A percentile compares a stretch with the other conserved stretches of the same genome.
Evolutionary conservation across 1,140 invertebrate genomes (phyloP).

Genomic region (Aphis craccivora): DNA sequence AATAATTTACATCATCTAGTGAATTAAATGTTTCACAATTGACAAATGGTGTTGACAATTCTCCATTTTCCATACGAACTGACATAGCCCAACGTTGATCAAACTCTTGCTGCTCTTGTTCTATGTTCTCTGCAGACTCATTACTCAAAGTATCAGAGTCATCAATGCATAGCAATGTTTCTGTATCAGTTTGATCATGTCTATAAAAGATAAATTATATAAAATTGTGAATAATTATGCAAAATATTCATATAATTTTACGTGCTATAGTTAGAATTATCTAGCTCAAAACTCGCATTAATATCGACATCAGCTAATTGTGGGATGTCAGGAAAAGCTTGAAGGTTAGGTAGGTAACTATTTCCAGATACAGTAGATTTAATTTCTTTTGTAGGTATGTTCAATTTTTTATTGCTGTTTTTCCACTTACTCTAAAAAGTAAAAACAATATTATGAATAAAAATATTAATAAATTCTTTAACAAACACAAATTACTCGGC

Average conservation of each 20-base stretch:
- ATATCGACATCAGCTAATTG: conserved; percentile 51
- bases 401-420: conserved; percentile 22
- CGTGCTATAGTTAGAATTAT: conserved; percentile 44
- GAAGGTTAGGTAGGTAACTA: conserved; percentile 16
- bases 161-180: not conserved
- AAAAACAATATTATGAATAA: not conserved
- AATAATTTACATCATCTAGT: conserved; percentile 26
- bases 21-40: conserved; percentile 30
- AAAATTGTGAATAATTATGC: not conserved
- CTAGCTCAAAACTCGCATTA: conserved; percentile 45
- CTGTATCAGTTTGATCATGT: conserved; percentile 29
- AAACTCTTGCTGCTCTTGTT: conserved; percentile 38
- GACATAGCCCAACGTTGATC: conserved; percentile 44
- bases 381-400: not conserved
- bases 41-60: not conserved
- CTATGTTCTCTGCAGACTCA: conserved; percentile 1
- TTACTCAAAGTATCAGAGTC: conserved; percentile 48
- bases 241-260: conserved; percentile 12
- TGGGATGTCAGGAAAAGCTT: conserved; percentile 47
- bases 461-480: not conserved
- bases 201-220: not conserved
- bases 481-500: not conserved
- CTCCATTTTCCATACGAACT: conserved; percentile 7
- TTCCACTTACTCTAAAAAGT: conserved; percentile 35
- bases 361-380: not conserved